phyloP scores from a whole-genome alignment of 2,797 vertebrate genomes.

The Anguilla marmorata region DNA sequence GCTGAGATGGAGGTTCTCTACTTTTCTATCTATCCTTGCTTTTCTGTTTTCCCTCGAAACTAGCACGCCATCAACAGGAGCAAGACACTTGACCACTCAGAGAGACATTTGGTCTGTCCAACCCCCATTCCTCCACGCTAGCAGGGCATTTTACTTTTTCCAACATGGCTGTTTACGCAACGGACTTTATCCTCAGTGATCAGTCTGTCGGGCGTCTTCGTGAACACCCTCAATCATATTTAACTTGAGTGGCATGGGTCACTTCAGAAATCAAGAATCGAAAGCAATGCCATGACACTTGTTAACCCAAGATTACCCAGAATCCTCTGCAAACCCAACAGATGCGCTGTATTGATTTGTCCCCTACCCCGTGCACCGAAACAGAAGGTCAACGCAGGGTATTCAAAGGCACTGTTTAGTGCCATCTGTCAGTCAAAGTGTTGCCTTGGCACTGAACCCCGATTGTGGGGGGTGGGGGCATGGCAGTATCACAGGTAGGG shows the following conservation, averaged over 20 bases:
- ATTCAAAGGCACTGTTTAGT: background rate
- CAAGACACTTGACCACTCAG: conserved; percentile 31
- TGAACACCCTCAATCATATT: background rate
- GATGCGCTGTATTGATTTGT: background rate
- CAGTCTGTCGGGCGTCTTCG: background rate
- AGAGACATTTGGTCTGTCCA: background rate
- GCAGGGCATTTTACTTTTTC: conserved; percentile 27
- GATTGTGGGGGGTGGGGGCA: no score
- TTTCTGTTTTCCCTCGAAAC: conserved; percentile 4
- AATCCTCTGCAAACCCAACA: background rate
- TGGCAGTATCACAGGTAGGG: background rate
- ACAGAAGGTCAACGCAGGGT: background rate
- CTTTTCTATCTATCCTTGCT: background rate
- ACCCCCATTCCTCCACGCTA: conserved; percentile 12
- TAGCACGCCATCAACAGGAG: conserved; percentile 24
- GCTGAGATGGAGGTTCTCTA: background rate
- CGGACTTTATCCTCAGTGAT: background rate
- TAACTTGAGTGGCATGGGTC: background rate
- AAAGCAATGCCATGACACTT: background rate
- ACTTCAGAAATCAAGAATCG: background rate
- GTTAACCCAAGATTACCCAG: background rate
- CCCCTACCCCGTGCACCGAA: background rate
- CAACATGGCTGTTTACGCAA: background rate
- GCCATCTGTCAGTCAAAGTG: background rate
- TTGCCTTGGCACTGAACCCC: background rate